Base-by-base conservation (phyloP, 2,888 invertebrate genomes). In the Cerastis rubricosa region DNA sequence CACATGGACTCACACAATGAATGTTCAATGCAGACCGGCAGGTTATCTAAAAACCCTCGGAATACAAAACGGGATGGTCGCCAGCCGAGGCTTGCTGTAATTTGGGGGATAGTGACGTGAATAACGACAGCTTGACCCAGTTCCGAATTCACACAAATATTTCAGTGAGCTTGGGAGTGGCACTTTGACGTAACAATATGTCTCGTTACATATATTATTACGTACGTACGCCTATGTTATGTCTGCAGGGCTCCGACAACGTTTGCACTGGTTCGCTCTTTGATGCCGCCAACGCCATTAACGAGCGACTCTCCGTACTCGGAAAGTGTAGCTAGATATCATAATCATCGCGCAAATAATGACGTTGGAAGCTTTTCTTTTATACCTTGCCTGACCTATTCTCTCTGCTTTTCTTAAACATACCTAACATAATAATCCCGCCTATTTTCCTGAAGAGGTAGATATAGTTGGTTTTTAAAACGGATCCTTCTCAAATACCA, bases 161-260 rank as follows among this genome's bases (percentile, higher is more conserved):
- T 94, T 93, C 89, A 93, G 91, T 91, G 88, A 90, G 90, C 82
- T 89, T 91, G 93, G 94, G 94, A 94, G 94, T 94, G 94, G 93
- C 94, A 90, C 91, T 89, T 91, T 89, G 88, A 90, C 90, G 89
- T 91, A 91, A 92, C 92, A 91, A 91, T 90, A 91, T 90, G 89
- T 90, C 88, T 89, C 87, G 85, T 88, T 87, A 83, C 88, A 81
- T 87, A 81, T 87, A 69, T 82, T 84, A 76, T 71, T 85, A 77
- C 66, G 76, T 76, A 79, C 74, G 78, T 72, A 78, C 79, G 85
- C 76, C 76, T 81, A 73, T 73, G 78, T 75, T 71, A 65, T 66
- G 67, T 70, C 69, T 79, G 71, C 84, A 78, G 49, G 49, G 54
- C 68, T 84, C 64, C 64, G 61, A 61, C 45, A 68, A 68, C 66